Base-by-base conservation (phyloP, 2,888 invertebrate species). In the Ophonus ardosiacus region DNA sequence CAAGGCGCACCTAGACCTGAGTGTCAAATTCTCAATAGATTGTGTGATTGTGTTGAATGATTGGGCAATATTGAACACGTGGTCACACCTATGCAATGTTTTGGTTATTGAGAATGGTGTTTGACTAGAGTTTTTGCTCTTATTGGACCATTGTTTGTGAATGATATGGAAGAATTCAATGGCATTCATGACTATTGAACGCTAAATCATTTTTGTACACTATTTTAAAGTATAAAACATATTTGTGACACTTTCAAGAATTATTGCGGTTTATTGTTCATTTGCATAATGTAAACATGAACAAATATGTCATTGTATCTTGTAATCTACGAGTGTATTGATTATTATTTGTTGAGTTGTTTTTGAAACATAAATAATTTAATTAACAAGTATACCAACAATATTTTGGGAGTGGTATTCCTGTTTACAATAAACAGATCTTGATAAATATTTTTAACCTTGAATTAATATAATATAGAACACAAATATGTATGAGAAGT, bases 1-100 rank as follows among this genome's bases (percentile, higher is more conserved):
- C 68, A 68, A 24, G 68, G 68, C 68, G 38, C 68, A 68, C 68
- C 68, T 68, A 24, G 17, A 59, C 24, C 59, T 8, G 63, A 68
- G 68, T 68, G 68, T 68, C 68, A 68, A 68, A 68, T 68, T 13
- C 31, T 68, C 31, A 15, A 68, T 68, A 68, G 68, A 68, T 68
- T 38, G 38, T 68, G 13, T 68, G 68, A 68, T 68, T 68, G 68
- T 68, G 68, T 38, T 17, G 43, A 8, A 74, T 74, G 71, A 74
- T 74, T 74, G 71, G 17, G 71, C 71, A 74, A 74, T 43, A 74
- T 74, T 74, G 43, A 74, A 18, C 71, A 74, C 71, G 71, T 74
- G 71, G 71, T 68, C 68, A 68, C 68, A 68, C 68, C 68, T 68
- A 68, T 68, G 68, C 31, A 31, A 68, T 68, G 68, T 68, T 68